Conservation (phyloP, 2,797 vertebrate species). For the Anas acuta region DNA sequence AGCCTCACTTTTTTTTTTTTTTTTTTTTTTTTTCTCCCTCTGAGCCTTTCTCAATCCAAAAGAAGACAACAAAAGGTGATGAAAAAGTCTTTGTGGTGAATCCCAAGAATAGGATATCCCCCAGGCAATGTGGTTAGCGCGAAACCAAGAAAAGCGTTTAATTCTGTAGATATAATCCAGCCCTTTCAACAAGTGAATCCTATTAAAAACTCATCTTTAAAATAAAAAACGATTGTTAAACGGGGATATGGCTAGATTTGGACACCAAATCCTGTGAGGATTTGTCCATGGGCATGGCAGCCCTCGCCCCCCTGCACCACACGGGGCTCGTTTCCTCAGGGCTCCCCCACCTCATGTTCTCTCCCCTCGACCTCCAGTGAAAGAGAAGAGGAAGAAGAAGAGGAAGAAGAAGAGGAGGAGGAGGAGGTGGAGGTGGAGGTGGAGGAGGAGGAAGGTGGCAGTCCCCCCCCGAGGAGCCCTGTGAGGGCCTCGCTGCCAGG, state of each 20-base stretch:
- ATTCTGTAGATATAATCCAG: not conserved
- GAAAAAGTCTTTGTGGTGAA: conserved; percentile 39
- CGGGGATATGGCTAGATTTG: not conserved
- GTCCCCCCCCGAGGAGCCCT: not conserved
- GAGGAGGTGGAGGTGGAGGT: too few species aligned
- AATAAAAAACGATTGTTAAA: not conserved
- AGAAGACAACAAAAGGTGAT: conserved; percentile 14
- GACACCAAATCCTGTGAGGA: not conserved
- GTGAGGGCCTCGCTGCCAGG: rapidly evolving
- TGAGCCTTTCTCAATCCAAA: not conserved
- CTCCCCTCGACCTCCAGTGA: not conserved
- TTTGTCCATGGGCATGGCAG: too few species aligned
- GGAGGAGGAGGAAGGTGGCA: not conserved
- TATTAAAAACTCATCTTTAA: not conserved
- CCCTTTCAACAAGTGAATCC: not conserved
- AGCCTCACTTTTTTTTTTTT: not conserved
- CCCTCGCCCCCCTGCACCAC: not conserved
- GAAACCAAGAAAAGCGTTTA: conserved; percentile 8
- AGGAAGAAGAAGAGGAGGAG: too few species aligned
- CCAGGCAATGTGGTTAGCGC: conserved; percentile 9
- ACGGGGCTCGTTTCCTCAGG: not conserved
- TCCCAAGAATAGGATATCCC: not conserved
- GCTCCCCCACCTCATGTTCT: too few species aligned
- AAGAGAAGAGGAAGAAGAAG: too few species aligned
- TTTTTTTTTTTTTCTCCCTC: not conserved